Conservation (phyloP, 2,113 vertebrate genomes). For the Pygathrix nemaeus region DNA sequence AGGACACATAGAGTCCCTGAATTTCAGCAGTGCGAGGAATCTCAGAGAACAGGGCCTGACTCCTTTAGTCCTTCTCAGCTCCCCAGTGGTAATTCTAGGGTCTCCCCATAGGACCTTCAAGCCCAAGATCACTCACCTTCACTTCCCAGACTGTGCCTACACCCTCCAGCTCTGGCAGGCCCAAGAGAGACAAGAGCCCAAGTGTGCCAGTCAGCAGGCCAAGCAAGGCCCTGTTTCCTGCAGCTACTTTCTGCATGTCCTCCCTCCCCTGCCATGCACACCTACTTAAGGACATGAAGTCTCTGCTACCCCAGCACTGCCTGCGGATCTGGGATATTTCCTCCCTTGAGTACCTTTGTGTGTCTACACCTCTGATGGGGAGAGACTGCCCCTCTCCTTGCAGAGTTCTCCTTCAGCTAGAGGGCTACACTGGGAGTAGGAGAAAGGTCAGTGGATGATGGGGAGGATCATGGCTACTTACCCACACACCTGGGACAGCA, state of each 20-base stretch:
- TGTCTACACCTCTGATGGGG: neutral
- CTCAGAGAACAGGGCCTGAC: neutral
- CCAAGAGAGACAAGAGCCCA: neutral
- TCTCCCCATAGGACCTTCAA: neutral
- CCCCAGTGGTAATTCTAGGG: fast-evolving
- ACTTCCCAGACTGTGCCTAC: neutral
- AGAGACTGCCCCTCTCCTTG: neutral
- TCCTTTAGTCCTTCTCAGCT: neutral
- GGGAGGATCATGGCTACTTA: constrained; percentile 71
- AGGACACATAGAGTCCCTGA: neutral
- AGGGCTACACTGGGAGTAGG: neutral
- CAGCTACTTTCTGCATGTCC: neutral
- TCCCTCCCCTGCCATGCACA: neutral
- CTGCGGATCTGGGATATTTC: neutral
- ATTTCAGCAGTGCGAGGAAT: neutral
- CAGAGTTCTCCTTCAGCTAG: neutral
- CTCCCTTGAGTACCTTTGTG: neutral
- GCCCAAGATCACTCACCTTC: neutral
- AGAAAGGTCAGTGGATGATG: neutral
- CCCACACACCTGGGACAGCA: constrained; percentile 94
- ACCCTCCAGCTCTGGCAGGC: neutral
- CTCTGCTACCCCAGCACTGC: neutral
- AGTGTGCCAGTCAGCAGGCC: neutral
- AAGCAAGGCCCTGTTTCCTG: neutral
- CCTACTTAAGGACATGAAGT: neutral